A percentile compares a stretch with the other conserved stretches of the same genome.
Conservation (phyloP, 2,113 vertebrate genomes). For the Oncorhynchus keta region DNA sequence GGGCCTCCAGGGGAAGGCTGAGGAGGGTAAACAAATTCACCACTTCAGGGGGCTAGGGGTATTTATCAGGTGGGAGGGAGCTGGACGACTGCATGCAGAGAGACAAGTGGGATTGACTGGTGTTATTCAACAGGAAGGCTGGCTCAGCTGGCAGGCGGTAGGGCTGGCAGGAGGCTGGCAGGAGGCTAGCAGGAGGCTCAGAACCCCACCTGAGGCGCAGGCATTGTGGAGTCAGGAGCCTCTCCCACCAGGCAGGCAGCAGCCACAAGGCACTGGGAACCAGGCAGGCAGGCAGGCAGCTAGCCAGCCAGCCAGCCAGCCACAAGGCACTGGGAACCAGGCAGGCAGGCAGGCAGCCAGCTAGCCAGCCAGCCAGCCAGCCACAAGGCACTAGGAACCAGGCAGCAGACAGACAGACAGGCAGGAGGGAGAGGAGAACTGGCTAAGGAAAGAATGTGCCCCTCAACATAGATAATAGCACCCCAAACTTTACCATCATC, state of each 20-base stretch:
- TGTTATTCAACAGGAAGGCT: slow-evolving; percentile 67
- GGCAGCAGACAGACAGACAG: no score
- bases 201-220: slow-evolving; percentile 67
- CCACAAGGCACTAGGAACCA: no score
- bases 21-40: slow-evolving; percentile 69
- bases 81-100: slow-evolving; percentile 73
- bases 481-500: slow-evolving; percentile 62
- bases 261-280: no score
- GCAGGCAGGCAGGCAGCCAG: no score
- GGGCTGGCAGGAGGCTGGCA: slow-evolving; percentile 38
- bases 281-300: no score
- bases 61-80: slow-evolving; percentile 76
- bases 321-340: no score
- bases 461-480: slow-evolving; percentile 42
- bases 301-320: no score
- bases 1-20: slow-evolving; percentile 48
- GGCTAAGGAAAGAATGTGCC: slow-evolving; percentile 55
- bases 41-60: slow-evolving; percentile 74
- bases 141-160: slow-evolving; percentile 42
- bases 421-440: slow-evolving; percentile 55
- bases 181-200: slow-evolving; percentile 42
- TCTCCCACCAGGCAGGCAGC: slow-evolving; percentile 29
- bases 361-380: no score
- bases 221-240: slow-evolving; percentile 61
- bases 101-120: slow-evolving; percentile 77